phyloP scores from a whole-genome alignment of 2,888 invertebrate genomes.

The Chirona hameri region DNA sequence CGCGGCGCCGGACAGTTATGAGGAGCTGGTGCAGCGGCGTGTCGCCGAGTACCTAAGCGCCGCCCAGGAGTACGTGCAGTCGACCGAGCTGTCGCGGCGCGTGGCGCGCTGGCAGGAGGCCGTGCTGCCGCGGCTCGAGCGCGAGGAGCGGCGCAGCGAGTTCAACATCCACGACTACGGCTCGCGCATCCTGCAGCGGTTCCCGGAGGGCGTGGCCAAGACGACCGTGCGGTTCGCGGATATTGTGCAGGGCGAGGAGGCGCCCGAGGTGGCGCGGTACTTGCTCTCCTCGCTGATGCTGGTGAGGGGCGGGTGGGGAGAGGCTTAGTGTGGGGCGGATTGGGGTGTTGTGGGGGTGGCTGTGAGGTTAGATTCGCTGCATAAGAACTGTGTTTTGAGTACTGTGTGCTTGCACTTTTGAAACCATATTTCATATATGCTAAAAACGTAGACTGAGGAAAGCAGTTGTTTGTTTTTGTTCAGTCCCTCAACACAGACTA shows the following conservation, averaged over 20 bases:
- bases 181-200: conserved; percentile 35
- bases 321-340: too few species aligned
- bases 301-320: conserved; percentile 37
- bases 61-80: conserved; percentile 46
- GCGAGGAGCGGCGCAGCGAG: conserved; percentile 53
- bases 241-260: conserved; percentile 49
- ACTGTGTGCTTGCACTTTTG: too few species aligned
- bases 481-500: too few species aligned
- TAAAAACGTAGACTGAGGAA: too few species aligned
- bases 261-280: conserved; percentile 60
- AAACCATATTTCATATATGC: too few species aligned
- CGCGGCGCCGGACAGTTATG: conserved; percentile 43
- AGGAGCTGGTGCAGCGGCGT: conserved; percentile 47
- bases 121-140: conserved; percentile 54
- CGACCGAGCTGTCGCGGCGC: conserved; percentile 51
- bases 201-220: conserved; percentile 37
- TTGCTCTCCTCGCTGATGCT: conserved; percentile 66
- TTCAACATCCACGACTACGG: conserved; percentile 63
- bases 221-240: conserved; percentile 38
- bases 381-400: too few species aligned
- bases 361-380: too few species aligned
- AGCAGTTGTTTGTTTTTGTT: too few species aligned
- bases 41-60: conserved; percentile 42
- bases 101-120: conserved; percentile 60
- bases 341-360: too few species aligned